Evolutionary conservation across 1,140 invertebrate species (phyloP).

Genomic region (Tetramorium simillimum): DNA sequence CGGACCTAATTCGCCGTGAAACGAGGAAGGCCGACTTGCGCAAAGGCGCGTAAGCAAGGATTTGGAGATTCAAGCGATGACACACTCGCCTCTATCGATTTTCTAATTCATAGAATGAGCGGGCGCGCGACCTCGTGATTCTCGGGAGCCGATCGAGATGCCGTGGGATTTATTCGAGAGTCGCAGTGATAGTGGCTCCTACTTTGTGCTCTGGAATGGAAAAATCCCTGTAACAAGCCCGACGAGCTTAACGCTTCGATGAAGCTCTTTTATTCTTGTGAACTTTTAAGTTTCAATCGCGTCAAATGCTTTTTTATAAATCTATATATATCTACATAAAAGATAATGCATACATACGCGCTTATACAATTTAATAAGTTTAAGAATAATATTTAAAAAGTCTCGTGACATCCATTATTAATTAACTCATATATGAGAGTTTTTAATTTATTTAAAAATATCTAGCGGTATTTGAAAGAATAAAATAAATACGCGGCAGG

Average conservation of each 20-base stretch:
- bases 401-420: neutral
- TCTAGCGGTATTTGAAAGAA: neutral
- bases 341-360: neutral
- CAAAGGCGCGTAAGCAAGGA: conserved; percentile 67
- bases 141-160: conserved; percentile 28
- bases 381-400: neutral
- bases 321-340: neutral
- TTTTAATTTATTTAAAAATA: neutral
- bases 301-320: neutral
- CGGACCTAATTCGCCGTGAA: conserved; percentile 85
- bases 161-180: conserved; percentile 37
- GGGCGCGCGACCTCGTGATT: conserved; percentile 41
- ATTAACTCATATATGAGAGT: neutral
- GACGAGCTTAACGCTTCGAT: neutral
- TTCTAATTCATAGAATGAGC: conserved; percentile 50
- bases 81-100: conserved; percentile 26
- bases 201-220: neutral
- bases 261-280: neutral
- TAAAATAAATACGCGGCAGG: neutral
- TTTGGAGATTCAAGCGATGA: conserved; percentile 45
- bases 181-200: neutral
- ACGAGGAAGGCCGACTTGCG: conserved; percentile 82
- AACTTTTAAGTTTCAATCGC: neutral
- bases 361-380: neutral
- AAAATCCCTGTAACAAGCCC: neutral